These are phyloP conservation scores for Spheniscus mendiculus DNA, from an alignment of 2,113 vertebrate genomes.

Conservation along the genomic window DNA sequence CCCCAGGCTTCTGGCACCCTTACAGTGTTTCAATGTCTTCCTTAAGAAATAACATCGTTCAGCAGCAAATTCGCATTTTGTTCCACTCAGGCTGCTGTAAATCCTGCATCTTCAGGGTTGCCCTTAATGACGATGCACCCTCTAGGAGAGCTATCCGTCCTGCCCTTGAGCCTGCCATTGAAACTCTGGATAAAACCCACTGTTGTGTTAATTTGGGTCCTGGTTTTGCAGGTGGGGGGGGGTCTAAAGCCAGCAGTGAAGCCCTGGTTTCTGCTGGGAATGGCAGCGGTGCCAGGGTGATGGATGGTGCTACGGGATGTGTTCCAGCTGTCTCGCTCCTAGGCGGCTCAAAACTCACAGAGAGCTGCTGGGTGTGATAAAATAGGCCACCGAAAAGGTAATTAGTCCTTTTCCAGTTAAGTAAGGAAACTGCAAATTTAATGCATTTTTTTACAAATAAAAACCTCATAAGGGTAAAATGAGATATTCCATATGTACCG, in stretches of 20 bases:
- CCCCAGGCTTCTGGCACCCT: too few species aligned
- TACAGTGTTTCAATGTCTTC: rapidly evolving
- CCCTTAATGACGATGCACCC: rapidly evolving
- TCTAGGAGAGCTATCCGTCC: rapidly evolving
- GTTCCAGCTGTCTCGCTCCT: not conserved
- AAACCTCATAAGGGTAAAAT: not conserved
- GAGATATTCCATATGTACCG: not conserved
- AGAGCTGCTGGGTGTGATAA: rapidly evolving
- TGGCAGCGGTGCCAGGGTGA: rapidly evolving
- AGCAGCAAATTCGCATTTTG: rapidly evolving
- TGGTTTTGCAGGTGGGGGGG: rapidly evolving
- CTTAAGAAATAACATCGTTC: not conserved
- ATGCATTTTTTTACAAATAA: not conserved
- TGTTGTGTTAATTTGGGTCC: rapidly evolving
- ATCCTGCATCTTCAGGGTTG: rapidly evolving
- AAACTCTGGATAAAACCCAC: rapidly evolving
- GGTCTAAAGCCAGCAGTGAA: rapidly evolving
- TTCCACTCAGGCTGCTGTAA: rapidly evolving
- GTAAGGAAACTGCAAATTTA: not conserved
- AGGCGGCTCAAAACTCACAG: rapidly evolving
- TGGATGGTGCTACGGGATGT: not conserved
- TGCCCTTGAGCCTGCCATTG: not conserved
- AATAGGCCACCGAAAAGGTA: not conserved
- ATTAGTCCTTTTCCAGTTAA: not conserved
- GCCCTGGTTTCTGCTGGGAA: not conserved